Evolutionary conservation across 2,797 vertebrate species (phyloP).

Genomic region (Heteromormyrus szaboi): DNA sequence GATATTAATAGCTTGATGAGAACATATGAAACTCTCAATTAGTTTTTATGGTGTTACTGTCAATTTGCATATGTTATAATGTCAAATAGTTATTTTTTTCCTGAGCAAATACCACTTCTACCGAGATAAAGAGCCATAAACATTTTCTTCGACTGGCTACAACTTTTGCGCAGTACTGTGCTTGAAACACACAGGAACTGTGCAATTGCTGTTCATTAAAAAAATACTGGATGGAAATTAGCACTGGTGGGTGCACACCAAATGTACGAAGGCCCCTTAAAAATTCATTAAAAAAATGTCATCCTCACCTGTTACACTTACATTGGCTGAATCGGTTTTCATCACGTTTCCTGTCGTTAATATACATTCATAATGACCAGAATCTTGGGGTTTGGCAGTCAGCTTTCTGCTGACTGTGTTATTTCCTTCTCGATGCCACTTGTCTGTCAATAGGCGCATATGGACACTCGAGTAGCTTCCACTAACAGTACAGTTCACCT

Average conservation of each 20-base stretch:
- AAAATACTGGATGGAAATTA: background rate
- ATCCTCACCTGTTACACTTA: constrained; percentile 57
- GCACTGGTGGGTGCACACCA: background rate
- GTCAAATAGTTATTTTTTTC: background rate
- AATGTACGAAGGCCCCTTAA: background rate
- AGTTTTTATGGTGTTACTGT: background rate
- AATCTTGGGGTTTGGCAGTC: constrained; percentile 24
- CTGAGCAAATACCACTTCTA: background rate
- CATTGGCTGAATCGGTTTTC: constrained; percentile 18
- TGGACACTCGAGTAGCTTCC: fast-evolving
- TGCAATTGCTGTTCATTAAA: background rate
- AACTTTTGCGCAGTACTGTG: background rate
- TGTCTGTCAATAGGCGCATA: constrained; percentile 39
- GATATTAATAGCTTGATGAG: background rate
- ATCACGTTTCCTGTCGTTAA: background rate
- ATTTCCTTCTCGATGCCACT: background rate
- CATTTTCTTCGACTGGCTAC: background rate
- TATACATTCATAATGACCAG: constrained; percentile 49
- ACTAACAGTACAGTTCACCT: constrained; percentile 39
- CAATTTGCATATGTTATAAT: background rate
- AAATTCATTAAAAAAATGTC: background rate
- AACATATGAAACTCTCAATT: background rate
- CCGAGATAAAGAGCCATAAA: background rate
- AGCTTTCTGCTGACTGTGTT: constrained; percentile 28
- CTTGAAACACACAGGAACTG: background rate